These are phyloP conservation scores for Phataginus tricuspis DNA, from an alignment of 2,797 vertebrate species.

Conservation along the genomic window DNA sequence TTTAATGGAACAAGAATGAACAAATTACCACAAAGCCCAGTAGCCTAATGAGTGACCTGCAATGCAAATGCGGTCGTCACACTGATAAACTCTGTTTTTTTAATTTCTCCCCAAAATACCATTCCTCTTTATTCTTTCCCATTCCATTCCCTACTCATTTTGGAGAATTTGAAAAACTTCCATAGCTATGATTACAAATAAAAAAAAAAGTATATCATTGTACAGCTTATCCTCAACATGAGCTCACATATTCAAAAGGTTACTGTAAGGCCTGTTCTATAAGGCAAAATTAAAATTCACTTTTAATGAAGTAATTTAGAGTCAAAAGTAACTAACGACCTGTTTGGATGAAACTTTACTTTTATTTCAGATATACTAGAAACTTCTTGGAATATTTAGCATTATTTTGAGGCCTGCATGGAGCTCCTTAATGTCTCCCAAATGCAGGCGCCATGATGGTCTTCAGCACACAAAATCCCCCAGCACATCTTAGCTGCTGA, in stretches of 20 bases:
- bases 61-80: constrained; percentile 72
- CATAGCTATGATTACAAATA: constrained; percentile 47
- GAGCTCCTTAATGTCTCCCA: constrained; percentile 56
- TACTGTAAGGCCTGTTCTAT: not conserved
- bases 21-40: constrained; percentile 74
- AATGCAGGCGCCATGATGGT: not conserved
- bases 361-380: constrained; percentile 48
- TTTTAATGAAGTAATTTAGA: not conserved
- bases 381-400: not conserved
- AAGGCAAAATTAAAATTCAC: not conserved
- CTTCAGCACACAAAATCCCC: constrained; percentile 32
- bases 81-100: constrained; percentile 45
- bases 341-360: constrained; percentile 53
- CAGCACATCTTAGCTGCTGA: constrained; percentile 39
- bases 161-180: constrained; percentile 6
- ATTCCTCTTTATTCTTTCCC: constrained; percentile 21
- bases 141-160: constrained; percentile 1
- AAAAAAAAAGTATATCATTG: not conserved
- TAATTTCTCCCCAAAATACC: not conserved
- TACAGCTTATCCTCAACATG: not conserved
- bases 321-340: not conserved
- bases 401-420: constrained; percentile 35
- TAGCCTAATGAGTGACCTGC: constrained; percentile 66
- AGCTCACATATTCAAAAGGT: not conserved
- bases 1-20: constrained; percentile 80